Base-by-base conservation (phyloP, 2,888 invertebrate genomes). In the Parascotia fuliginaria region DNA sequence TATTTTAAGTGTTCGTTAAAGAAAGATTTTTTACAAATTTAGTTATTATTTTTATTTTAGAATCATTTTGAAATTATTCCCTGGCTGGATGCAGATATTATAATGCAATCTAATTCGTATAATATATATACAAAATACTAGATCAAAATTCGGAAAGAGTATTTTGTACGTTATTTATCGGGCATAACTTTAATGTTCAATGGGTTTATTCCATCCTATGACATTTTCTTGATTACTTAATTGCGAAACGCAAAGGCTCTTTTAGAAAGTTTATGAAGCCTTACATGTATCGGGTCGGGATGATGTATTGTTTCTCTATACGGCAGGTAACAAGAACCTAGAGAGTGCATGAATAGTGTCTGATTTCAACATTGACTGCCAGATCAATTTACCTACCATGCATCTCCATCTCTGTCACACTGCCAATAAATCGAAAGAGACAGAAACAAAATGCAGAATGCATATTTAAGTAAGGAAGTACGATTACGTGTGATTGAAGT, bases 271-370 rank as follows among this genome's bases (percentile, higher is more conserved):
- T 62, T 64, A 62, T 60, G 77, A 79, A 80, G 73, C 77, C 78
- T 57, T 72, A 69, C 64, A 77, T 68, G 57, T 73, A 71, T 76
- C 66, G 74, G 61, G 62, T 76, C 66, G 69, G 24, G 31, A 29
- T 70, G 69, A 58, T 64, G 64, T 78, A 76, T 75, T 79, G 71
- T 79, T 69, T 66, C 60, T 73, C 65, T 70, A 74, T 70, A 75
- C 69, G 70, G 73, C 63, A 73, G 64, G 77, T 75, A 75, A 81
- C 70, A 68, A 58, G 69, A 79, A 67, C 60, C 62, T 65, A 60
- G 63, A 53, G 53, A 65, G 34, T 15, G 38, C 56, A 39, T 46
- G 53, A 61, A 16, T 51, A 72, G 78, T 78, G 63, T 81, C 72
- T 63, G 55, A 60, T 81, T 81, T 74, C 82, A 73, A 62, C 64